Conservation (phyloP, 2,797 vertebrate genomes). For the Amblyraja radiata region DNA sequence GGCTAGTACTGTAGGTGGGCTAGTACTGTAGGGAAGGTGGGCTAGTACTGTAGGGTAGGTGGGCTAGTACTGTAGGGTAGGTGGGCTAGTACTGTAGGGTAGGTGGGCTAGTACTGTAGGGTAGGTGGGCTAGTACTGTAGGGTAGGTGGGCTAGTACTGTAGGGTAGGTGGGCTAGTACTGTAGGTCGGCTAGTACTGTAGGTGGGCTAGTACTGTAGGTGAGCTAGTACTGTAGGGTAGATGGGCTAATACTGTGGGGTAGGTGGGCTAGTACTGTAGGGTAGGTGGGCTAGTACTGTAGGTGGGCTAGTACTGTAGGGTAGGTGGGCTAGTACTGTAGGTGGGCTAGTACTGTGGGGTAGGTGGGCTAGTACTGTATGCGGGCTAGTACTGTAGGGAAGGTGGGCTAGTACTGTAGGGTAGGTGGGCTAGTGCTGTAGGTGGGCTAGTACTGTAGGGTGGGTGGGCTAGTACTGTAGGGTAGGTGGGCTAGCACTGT, state of each 20-base stretch:
- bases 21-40: neutral
- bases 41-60: neutral
- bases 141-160: neutral
- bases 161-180: neutral
- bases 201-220: no score
- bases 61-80: no score
- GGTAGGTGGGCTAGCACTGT: neutral
- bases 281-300: neutral
- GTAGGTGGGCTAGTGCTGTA: no score
- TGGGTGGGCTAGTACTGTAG: neutral
- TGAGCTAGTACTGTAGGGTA: neutral
- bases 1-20: neutral
- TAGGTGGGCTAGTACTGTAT: neutral
- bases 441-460: neutral
- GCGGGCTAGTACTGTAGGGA: neutral
- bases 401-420: neutral
- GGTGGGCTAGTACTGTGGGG: neutral
- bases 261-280: neutral
- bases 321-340: no score
- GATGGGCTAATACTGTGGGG: neutral
- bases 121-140: neutral
- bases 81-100: no score
- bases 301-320: neutral
- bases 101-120: no score
- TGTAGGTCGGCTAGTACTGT: neutral